Base-by-base conservation (phyloP, 1,140 invertebrate genomes). In the Zaprionus nigranus region DNA sequence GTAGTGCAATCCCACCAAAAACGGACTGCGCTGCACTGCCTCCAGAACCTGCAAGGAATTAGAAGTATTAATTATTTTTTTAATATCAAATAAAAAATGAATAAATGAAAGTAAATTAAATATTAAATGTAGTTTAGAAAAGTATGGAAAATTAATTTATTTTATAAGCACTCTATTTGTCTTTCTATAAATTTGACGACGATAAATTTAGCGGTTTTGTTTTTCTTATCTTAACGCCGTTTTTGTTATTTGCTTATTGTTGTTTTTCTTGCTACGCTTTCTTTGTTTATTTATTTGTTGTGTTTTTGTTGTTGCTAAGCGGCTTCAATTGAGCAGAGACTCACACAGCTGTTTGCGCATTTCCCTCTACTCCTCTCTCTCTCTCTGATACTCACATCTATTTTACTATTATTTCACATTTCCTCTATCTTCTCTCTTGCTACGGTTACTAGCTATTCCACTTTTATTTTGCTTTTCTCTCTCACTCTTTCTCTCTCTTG, bases 1-100 rank as follows among this genome's bases (percentile, higher is more conserved):
- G 92, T 99, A 99, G 92, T 98, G 97, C 53, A 99, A 94, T 13
- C 97, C 98, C 74, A 98, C 97, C 61, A 99, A 95, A 93, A 99
- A 99, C 5, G 97, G 98, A 93, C 96, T 96, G 79, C 97, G 96
- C 66, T 97, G 94, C 20, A 99, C 96, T 46, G 97, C 96, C 93
- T 98, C 97, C 62, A 99, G 93, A 26, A 98, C 97, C 94, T 96
- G 93, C 36, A 82, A 90, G 20, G 20, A 57, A 57, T 17, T n/a
- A 13, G 59, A 61, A 30, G 7, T 30, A 30, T 30, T 30, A 9
- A 7, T 9, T 30, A 22, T 7, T 30, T 7, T 28, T 28, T 28
- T 28, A 28, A 7, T 30, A 7, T 7, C 28, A 30, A 30, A 7
- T 30, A 30, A 30, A 7, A 28, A 7, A 28, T 28, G 0, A 28